A percentile compares a stretch with the other conserved stretches of the same genome.
Conservation (phyloP, 2,797 vertebrate genomes). For the Chaetodon trifasciatus region DNA sequence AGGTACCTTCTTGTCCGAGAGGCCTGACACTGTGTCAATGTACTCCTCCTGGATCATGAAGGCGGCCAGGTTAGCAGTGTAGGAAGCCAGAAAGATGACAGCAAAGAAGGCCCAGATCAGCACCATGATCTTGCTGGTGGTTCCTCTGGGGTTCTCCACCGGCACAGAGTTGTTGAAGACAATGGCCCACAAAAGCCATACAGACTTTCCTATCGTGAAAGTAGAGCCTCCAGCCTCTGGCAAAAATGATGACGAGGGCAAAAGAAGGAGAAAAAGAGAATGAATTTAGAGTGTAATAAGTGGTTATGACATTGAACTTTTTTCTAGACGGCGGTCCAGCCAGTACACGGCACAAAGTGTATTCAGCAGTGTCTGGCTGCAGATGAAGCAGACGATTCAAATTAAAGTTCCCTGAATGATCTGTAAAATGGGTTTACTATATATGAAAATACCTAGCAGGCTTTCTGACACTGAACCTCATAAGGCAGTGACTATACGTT, state of each 20-base stretch:
- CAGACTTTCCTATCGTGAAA: conserved; percentile 97
- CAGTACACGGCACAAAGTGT: conserved; percentile 20
- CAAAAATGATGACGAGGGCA: conserved; percentile 16
- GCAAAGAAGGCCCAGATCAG: conserved; percentile 98
- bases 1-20: conserved; percentile 94
- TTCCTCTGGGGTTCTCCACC: conserved; percentile 95
- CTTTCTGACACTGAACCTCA: conserved; percentile 53
- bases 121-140: conserved; percentile 98
- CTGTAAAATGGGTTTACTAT: conserved; percentile 51
- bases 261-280: conserved; percentile 23
- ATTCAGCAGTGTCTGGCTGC: conserved; percentile 36
- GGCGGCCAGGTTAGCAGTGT: conserved; percentile 96
- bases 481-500: conserved; percentile 49
- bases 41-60: conserved; percentile 99
- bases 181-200: conserved; percentile 97
- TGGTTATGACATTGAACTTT: conserved; percentile 5
- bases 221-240: conserved; percentile 93
- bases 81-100: conserved; percentile 97
- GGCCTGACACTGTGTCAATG: conserved; percentile 95
- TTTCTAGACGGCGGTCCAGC: conserved; percentile 24
- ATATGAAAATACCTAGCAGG: conserved; percentile 48
- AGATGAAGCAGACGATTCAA: conserved; percentile 47
- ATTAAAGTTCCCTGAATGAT: conserved; percentile 55
- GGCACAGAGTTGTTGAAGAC: conserved; percentile 98
- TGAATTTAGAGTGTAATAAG: conserved; percentile 17